Evolutionary conservation across 2,888 invertebrate species (phyloP).

Genomic region (Coenonympha arcania): DNA sequence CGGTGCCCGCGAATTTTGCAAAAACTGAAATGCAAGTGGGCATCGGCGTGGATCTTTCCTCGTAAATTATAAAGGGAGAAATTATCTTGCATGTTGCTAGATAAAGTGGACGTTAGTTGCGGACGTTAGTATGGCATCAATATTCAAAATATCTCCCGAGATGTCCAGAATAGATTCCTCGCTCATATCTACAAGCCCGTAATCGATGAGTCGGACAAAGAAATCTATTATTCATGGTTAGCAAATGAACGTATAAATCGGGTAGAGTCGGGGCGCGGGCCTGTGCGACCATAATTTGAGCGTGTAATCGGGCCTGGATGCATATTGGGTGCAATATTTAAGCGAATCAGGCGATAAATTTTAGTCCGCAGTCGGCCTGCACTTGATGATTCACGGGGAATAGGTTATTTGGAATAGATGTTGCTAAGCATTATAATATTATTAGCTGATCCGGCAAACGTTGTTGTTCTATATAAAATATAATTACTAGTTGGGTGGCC

Average conservation of each 20-base stretch:
- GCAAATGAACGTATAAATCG: conserved; percentile 14
- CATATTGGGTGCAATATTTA: conserved; percentile 28
- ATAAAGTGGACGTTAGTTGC: neutral
- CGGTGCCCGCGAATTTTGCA: too few species aligned
- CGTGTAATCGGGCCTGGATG: conserved; percentile 25
- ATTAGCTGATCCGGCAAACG: conserved; percentile 4
- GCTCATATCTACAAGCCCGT: neutral
- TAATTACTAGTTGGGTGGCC: too few species aligned
- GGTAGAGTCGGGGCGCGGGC: conserved; percentile 18
- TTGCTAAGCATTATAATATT: conserved; percentile 3
- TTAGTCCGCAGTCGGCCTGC: conserved; percentile 19
- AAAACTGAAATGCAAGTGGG: too few species aligned
- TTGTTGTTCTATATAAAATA: too few species aligned
- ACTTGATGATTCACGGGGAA: conserved; percentile 25
- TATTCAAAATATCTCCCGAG: too few species aligned
- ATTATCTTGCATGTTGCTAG: too few species aligned
- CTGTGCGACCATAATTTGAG: conserved; percentile 24
- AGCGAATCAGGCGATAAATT: conserved; percentile 28
- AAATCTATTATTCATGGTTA: conserved; percentile 8
- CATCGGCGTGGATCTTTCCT: too few species aligned
- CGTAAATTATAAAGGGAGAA: too few species aligned
- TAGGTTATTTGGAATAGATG: conserved; percentile 23
- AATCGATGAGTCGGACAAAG: neutral
- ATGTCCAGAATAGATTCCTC: neutral
- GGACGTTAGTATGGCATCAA: too few species aligned